Evolutionary conservation across 2,888 invertebrate genomes (phyloP).

Genomic region (Cryptophagus acutangulus): DNA sequence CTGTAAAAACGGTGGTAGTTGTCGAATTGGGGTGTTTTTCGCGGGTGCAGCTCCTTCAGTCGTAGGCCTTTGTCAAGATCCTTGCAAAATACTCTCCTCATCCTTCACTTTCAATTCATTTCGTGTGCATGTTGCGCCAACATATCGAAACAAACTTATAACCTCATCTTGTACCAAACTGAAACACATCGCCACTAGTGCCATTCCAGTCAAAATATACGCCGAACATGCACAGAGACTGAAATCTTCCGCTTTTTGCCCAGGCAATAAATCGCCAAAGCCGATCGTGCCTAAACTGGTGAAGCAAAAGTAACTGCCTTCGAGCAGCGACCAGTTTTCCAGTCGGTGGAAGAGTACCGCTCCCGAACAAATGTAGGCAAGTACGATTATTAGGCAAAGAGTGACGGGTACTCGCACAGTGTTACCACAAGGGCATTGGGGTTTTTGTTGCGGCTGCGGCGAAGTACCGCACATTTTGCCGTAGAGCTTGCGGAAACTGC

Average conservation of each 20-base stretch:
- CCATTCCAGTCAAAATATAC: conserved; percentile 80
- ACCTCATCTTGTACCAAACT: conserved; percentile 79
- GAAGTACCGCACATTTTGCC: conserved; percentile 61
- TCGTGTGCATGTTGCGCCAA: conserved; percentile 42
- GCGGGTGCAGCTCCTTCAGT: conserved; percentile 50
- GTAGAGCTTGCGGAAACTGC: conserved; percentile 33
- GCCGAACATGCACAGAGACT: conserved; percentile 74
- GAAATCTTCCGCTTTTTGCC: conserved; percentile 57
- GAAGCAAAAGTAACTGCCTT: conserved; percentile 70
- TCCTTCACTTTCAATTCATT: conserved; percentile 41
- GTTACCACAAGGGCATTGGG: conserved; percentile 49
- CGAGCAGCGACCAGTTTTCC: conserved; percentile 87
- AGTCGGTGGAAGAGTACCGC: conserved; percentile 84
- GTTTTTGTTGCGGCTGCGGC: conserved; percentile 49
- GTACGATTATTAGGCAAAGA: conserved; percentile 78
- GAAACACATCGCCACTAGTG: conserved; percentile 82
- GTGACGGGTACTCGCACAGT: conserved; percentile 79
- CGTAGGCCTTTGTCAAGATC: conserved; percentile 53
- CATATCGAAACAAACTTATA: conserved; percentile 52
- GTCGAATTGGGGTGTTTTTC: conserved; percentile 43
- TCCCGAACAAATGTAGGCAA: conserved; percentile 83
- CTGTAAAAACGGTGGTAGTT: conserved; percentile 42
- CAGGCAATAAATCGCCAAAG: conserved; percentile 74
- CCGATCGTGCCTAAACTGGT: conserved; percentile 74
- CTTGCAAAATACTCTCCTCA: conserved; percentile 48